Evolutionary conservation across 2,888 invertebrate species (phyloP), one percentile per base, ranked within the genome.

Genomic region (Xestia c-nigrum): DNA sequence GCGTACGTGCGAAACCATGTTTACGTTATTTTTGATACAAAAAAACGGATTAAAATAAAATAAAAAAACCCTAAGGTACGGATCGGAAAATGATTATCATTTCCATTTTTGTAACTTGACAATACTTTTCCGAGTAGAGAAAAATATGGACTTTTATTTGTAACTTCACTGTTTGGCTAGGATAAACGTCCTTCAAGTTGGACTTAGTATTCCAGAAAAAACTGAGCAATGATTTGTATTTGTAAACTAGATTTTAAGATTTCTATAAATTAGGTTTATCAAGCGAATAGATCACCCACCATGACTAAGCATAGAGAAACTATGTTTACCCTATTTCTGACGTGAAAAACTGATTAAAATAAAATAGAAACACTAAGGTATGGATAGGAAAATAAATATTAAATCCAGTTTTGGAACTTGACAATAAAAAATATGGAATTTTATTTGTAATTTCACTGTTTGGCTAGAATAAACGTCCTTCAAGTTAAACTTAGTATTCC

Each of bases 221-320:
- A 21, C 52, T 52, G n/a, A 52, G 21, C 52, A n/a, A n/a, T 52
- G 21, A 52, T 40, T 21, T 40, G 4, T 40, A 72, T 21, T 24
- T 24, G 21, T 24, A 71, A 67, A 40, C 40, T 67, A 72, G 10
- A 67, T n/a, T n/a, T n/a, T n/a, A n/a, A n/a, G n/a, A n/a, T n/a
- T n/a, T n/a, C n/a, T n/a, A n/a, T n/a, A n/a, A n/a, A n/a, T n/a
- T n/a, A n/a, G n/a, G n/a, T n/a, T n/a, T n/a, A n/a, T n/a, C n/a
- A n/a, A n/a, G n/a, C n/a, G n/a, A n/a, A n/a, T n/a, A n/a, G n/a
- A n/a, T n/a, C n/a, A n/a, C n/a, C n/a, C n/a, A n/a, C n/a, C n/a
- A n/a, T n/a, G n/a, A n/a, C n/a, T n/a, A n/a, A n/a, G n/a, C n/a
- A n/a, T n/a, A n/a, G n/a, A n/a, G 52, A 78, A 46, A 67, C 38